phyloP scores from a whole-genome alignment of 2,888 invertebrate species.

The Halictus ligatus region DNA sequence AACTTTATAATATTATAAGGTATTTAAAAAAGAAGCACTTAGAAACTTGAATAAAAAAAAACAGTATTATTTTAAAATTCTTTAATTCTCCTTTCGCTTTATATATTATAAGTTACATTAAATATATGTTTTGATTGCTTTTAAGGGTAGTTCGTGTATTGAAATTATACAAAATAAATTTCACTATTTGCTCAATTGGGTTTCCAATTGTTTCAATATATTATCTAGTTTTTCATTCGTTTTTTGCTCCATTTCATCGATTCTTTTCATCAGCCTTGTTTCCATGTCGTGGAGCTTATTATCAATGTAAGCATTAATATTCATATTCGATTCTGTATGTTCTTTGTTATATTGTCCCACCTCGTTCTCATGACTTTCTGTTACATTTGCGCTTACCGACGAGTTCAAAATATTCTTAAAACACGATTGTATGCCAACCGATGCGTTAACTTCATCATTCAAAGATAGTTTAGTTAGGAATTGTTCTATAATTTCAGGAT shows the following conservation, averaged over 20 bases:
- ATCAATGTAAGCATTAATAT: slow-evolving; percentile 79
- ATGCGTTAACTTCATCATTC: slow-evolving; percentile 52
- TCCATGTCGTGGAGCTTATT: slow-evolving; percentile 80
- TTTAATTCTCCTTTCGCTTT: slow-evolving; percentile 3
- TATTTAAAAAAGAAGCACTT: not conserved
- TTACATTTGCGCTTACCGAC: slow-evolving; percentile 1
- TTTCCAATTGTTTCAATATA: slow-evolving; percentile 73
- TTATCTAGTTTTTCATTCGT: slow-evolving; percentile 81
- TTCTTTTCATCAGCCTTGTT: slow-evolving; percentile 74
- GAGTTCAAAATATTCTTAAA: slow-evolving; percentile 36
- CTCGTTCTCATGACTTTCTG: slow-evolving; percentile 15
- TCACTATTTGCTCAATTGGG: slow-evolving; percentile 37
- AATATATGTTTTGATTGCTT: slow-evolving; percentile 40
- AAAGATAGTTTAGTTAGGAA: slow-evolving; percentile 67
- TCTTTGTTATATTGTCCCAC: slow-evolving; percentile 3
- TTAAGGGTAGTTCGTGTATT: slow-evolving; percentile 10
- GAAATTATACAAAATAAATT: slow-evolving; percentile 22
- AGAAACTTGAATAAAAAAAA: not conserved
- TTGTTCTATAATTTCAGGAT: slow-evolving; percentile 75
- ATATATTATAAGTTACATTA: slow-evolving; percentile 21
- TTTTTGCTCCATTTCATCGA: slow-evolving; percentile 78
- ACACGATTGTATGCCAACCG: slow-evolving; percentile 53
- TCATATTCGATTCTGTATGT: slow-evolving; percentile 26
- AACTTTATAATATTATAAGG: not conserved
- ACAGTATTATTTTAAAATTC: slow-evolving; percentile 32